Percentiles rank a stretch among this genome's conserved stretches.
Conservation (phyloP, 1,140 invertebrate species). For the Sarcophaga bullata region DNA sequence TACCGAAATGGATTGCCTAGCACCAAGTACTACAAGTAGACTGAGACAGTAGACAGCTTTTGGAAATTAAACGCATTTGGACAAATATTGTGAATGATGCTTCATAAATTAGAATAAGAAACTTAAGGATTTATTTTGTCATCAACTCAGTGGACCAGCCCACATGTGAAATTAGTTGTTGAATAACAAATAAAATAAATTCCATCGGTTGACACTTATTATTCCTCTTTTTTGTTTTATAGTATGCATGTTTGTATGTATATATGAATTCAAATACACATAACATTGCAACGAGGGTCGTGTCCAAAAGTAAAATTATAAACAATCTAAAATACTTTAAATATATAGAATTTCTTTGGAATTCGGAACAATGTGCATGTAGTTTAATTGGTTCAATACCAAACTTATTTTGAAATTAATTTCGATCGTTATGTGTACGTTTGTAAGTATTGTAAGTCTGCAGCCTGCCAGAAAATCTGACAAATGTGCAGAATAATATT, state of each 20-base stretch:
- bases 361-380: no score
- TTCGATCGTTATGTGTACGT: no score
- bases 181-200: background rate
- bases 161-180: slow-evolving; percentile 1
- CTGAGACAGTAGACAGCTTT: background rate
- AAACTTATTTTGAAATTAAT: no score
- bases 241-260: no score
- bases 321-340: no score
- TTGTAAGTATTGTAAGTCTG: no score
- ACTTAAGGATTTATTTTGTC: background rate
- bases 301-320: background rate
- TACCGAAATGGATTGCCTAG: background rate
- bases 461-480: no score
- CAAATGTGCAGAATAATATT: no score
- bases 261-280: background rate
- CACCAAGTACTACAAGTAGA: background rate
- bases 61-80: background rate
- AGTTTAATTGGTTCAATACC: no score
- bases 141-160: background rate
- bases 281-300: background rate
- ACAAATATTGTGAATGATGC: background rate
- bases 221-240: no score
- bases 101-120: slow-evolving; percentile 5
- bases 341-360: no score
- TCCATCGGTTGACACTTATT: background rate